Evolutionary conservation across 2,797 vertebrate species (phyloP), one percentile per base, ranked within the genome.

Genomic region (Centroberyx gerrardi): DNA sequence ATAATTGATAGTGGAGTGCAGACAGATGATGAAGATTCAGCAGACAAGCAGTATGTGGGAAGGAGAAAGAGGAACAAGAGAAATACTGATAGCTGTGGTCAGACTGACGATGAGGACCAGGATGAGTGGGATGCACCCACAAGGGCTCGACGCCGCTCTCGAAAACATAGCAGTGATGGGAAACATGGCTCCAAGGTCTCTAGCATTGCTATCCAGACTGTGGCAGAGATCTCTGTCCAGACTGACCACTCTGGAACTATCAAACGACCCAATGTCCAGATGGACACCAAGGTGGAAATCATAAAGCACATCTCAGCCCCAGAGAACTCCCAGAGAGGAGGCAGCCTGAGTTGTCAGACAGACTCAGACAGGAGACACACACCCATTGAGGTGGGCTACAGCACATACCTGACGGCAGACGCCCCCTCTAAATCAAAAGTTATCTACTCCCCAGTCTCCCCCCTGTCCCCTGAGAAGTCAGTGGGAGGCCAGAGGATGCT

Each of bases 221-320:
- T 99, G 55, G 96, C 98, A 56, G 98, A 99, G 92, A 99, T 98
- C 84, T 99, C 99, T 55, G 98, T 99, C 49, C 99, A 99, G 92
- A 99, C 99, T 28, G 99, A 99, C 87, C 97, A 98, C 46, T 96
- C 97, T 40, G 99, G 98, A 85, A 96, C 95, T 53, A 96, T 99
- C 88, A 96, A 96, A 90, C 96, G 94, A 51, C 98, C 99, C 69
- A 97, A 96, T 56, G 63, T 98, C 59, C 95, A 96, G 78, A 88
- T 97, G 88, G 97, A 99, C 86, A 96, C 97, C 54, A 98, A 97
- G 81, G 95, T 99, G 88, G 97, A 99, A 96, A 97, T 99, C 55
- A 91, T 97, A 89, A 98, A 97, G 75, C 97, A 99, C 77, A 98
- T 99, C 91, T 99, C 97, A 85, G 97, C 97, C 84, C 96, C 97